Evolutionary conservation across 2,888 invertebrate species (phyloP), one percentile per base, ranked within the genome.

Genomic region (Andrena bucephala): DNA sequence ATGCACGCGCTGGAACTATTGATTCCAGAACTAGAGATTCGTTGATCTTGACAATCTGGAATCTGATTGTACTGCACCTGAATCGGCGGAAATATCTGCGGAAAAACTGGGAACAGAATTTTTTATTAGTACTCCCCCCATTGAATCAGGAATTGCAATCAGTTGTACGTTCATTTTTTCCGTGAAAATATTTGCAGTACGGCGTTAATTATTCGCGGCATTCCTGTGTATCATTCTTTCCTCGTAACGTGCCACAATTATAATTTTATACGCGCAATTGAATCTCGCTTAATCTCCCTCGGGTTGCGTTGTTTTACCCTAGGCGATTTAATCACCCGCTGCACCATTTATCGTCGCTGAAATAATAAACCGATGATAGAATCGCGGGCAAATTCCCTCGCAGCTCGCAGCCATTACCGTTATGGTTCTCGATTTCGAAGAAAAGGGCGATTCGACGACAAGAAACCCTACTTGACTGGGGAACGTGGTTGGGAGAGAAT

Each of bases 391-490:
- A 52, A 36, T 77, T 65, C 24, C 33, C n/a, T 24, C 29, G 6
- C 8, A 10, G 50, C 48, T 57, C 42, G 10, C 24, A 72, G 24
- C 13, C n/a, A 1, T 29, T 20, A 2, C 57, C 71, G 13, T 31
- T 42, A 57, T 24, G 29, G 76, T 24, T 65, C 48, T 65, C 6
- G n/a, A 29, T 66, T 54, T 10, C 8, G 3, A 29, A 27, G 33
- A n/a, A 33, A 72, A 71, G 65, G 48, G 36, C 67, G 31, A 74
- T 62, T 74, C 67, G 74, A 33, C 13, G 67, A 42, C 36, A 52
- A 52, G 69, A 66, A 77, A 77, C 33, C 36, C 10, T 66, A 60
- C 33, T 50, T 36, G 8, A 36, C 31, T 20, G 7, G 24, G 16
- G 8, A 50, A 50, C n/a, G 10, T 27, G 8, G 24, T 27, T 10